Evolutionary conservation across 2,888 invertebrate species (phyloP), one percentile per base, ranked within the genome.

Genomic region (Iphiclides podalirius): DNA sequence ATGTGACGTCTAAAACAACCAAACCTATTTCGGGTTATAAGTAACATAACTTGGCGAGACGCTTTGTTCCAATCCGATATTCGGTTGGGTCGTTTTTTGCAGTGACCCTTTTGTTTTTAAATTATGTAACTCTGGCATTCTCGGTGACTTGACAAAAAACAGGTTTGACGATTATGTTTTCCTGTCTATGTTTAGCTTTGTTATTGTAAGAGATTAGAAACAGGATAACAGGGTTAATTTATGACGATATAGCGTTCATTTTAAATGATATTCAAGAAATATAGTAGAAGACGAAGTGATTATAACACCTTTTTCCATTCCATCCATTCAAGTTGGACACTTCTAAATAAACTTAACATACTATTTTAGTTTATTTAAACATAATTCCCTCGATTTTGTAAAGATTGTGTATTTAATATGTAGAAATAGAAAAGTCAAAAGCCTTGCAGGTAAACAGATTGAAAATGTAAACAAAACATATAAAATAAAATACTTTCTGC

Each of bases 61-160:
- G 71, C 81, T 80, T 82, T 84, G 79, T 83, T 78, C 75, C 69
- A 67, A 57, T 61, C 66, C 70, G 70, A 75, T 8, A 69, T 77
- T 70, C 79, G 67, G n/a, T n/a, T n/a, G n/a, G 78, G 78, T 70
- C 70, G 69, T 82, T 83, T 83, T 83, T 49, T 44, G 38, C 66
- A 59, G 60, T 63, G 70, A 68, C 67, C 78, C 78, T 79, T 82
- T 85, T 83, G 81, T 84, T 85, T 67, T 79, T 78, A 75, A 83
- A 81, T 85, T 79, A 83, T 77, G 72, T 81, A 82, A 80, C 76
- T 66, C 66, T 11, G 63, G 66, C 70, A 75, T 72, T 72, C 72
- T 66, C 69, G 70, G 62, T 61, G 64, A 63, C 64, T 58, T 48
- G 56, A 68, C 66, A 76, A 79, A 31, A 79, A 79, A 79, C 72